Evolutionary conservation across 2,797 vertebrate genomes (phyloP).

Genomic region (Hoplostethus mediterraneus): DNA sequence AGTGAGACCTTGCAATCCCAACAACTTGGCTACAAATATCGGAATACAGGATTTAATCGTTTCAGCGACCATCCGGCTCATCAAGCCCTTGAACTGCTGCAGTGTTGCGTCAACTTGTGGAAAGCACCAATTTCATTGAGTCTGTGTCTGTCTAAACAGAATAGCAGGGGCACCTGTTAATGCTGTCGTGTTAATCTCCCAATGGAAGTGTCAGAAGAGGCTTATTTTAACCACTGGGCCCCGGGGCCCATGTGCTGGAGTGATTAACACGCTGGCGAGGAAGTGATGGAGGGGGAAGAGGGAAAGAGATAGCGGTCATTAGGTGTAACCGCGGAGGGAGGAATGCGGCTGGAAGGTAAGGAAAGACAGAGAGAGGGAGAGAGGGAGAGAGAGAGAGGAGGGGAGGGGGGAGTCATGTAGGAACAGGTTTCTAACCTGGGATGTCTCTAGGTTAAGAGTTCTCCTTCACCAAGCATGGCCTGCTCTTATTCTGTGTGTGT

Average conservation of each 20-base stretch:
- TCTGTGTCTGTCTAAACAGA: slow-evolving; percentile 46
- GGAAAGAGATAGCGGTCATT: slow-evolving; percentile 79
- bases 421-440: slow-evolving; percentile 77
- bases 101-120: slow-evolving; percentile 58
- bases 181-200: slow-evolving; percentile 80
- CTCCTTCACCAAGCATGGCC: slow-evolving; percentile 30
- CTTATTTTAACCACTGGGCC: slow-evolving; percentile 80
- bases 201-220: slow-evolving; percentile 78
- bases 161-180: slow-evolving; percentile 77
- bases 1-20: slow-evolving; percentile 19
- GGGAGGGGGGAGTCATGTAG: slow-evolving; percentile 61
- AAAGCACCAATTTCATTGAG: slow-evolving; percentile 29
- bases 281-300: slow-evolving; percentile 71
- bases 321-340: slow-evolving; percentile 66
- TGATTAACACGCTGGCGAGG: slow-evolving; percentile 71
- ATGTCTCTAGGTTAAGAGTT: slow-evolving; percentile 58
- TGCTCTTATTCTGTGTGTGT: slow-evolving; percentile 19
- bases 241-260: slow-evolving; percentile 71
- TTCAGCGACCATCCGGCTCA: slow-evolving; percentile 35
- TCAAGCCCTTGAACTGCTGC: slow-evolving; percentile 56
- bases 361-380: slow-evolving; percentile 29
- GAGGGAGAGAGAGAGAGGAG: not conserved
- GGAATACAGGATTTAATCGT: slow-evolving; percentile 28
- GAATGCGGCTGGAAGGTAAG: slow-evolving; percentile 67
- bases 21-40: not conserved